phyloP scores from a whole-genome alignment of 1,140 invertebrate genomes.

The Sarcophaga peregrina region DNA sequence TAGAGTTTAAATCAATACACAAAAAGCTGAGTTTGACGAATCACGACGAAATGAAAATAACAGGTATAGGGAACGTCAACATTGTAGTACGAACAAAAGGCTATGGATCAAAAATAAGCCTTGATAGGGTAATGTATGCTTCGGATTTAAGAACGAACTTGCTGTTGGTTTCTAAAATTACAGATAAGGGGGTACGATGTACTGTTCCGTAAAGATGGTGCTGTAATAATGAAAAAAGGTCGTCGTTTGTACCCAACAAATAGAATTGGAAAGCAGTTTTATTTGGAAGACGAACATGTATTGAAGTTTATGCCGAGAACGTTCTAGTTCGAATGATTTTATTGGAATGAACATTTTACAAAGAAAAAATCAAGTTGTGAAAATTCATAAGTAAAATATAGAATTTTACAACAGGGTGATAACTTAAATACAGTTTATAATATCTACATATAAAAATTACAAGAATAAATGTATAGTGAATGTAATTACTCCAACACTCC shows the following conservation, averaged over 20 bases:
- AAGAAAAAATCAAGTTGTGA: too few relatives aligned
- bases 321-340: too few relatives aligned
- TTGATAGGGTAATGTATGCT: constrained; percentile 39
- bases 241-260: constrained; percentile 24
- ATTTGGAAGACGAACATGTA: constrained; percentile 35
- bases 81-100: constrained; percentile 12
- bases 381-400: too few relatives aligned
- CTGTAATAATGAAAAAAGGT: not conserved
- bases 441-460: too few relatives aligned
- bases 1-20: not conserved
- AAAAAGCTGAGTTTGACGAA: constrained; percentile 19
- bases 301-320: too few relatives aligned
- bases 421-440: too few relatives aligned
- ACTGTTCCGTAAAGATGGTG: constrained; percentile 32
- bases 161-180: constrained; percentile 35
- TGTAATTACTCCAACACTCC: too few relatives aligned
- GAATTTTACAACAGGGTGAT: too few relatives aligned
- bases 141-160: constrained; percentile 42
- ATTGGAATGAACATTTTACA: too few relatives aligned
- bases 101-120: not conserved
- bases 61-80: constrained; percentile 30
- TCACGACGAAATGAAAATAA: not conserved
- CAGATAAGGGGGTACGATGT: constrained; percentile 36
- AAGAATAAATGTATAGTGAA: too few relatives aligned
- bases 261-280: constrained; percentile 30